Conservation (phyloP, 2,113 vertebrate genomes). For the Scolopax mira region DNA sequence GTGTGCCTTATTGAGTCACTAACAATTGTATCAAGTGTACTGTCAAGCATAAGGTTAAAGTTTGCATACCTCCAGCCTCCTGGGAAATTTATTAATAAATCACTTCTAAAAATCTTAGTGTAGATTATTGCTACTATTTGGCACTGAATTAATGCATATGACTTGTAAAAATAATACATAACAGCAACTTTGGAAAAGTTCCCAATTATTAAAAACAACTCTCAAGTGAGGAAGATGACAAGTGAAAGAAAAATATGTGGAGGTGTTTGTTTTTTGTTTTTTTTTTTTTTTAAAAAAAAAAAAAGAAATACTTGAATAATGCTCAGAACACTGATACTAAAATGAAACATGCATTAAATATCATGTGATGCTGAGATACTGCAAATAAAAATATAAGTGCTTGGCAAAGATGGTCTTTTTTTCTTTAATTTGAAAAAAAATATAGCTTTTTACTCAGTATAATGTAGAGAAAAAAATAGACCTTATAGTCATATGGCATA, state of each 20-base stretch:
- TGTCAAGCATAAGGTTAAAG: constrained; percentile 47
- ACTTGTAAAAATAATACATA: not conserved
- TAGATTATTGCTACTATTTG: constrained; percentile 15
- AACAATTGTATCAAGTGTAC: constrained; percentile 32
- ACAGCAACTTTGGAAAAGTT: not conserved
- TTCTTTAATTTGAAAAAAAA: not conserved
- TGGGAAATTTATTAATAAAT: constrained; percentile 53
- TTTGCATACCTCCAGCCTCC: constrained; percentile 25
- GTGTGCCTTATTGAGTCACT: constrained; percentile 51
- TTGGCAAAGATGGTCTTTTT: not conserved
- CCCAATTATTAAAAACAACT: not conserved
- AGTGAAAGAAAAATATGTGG: not conserved
- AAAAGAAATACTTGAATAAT: not conserved
- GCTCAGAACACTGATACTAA: not conserved
- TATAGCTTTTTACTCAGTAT: not conserved
- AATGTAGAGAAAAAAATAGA: not conserved
- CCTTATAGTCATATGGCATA: not conserved
- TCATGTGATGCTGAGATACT: not conserved
- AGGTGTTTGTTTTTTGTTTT: too few relatives aligned
- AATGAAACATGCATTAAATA: not conserved
- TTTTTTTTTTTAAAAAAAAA: not conserved
- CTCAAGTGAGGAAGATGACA: not conserved
- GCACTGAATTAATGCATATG: not conserved
- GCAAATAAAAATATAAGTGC: not conserved
- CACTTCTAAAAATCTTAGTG: constrained; percentile 20